Evolutionary conservation across 1,140 invertebrate species (phyloP), one percentile per base, ranked within the genome.

Genomic region (Ptiloglossa arizonensis): DNA sequence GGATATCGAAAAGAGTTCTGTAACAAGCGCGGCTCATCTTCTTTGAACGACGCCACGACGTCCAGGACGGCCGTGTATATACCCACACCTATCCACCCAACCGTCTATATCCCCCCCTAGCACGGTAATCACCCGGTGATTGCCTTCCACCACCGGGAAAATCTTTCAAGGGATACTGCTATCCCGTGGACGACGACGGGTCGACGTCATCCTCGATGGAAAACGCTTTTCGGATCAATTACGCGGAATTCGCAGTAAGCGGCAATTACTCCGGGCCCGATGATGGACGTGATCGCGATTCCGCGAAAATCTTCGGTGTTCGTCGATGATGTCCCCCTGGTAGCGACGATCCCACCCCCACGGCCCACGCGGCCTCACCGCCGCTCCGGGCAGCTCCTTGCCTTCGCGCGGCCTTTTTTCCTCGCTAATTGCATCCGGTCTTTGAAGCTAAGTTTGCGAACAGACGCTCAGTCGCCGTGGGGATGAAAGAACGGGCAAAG

Each of bases 371-470:
- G 3, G 35, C 38, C 0, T 5, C 17, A 19, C n/a, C n/a, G 3
- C 4, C 1, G n/a, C n/a, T 22, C 57, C 22, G 32, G 11, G 3
- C 46, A 32, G 35, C 57, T 27, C 32, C 35, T 41, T 59, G 44
- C 17, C 56, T 27, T 15, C 5, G 59, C 35, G 54, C 69, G 38
- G 64, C 64, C 50, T 68, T 84, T 63, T 72, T 81, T 62, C 63
- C 56, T 50, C 78, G 82, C 32, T 85, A 85, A 85, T 85, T 85
- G 78, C 82, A 83, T 80, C 67, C 62, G 63, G 64, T 77, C 68
- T 84, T 84, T 80, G 71, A 83, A 85, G 78, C 52, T 67, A 85
- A 80, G 67, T 85, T 85, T 68, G 62, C 62, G 71, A 83, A 83
- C 62, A 56, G 69, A 35, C 68, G 80, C 80, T 76, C 38, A 64